These are phyloP conservation scores for Spicauda simplicius DNA, from an alignment of 2,888 invertebrate genomes.

Conservation along the genomic window DNA sequence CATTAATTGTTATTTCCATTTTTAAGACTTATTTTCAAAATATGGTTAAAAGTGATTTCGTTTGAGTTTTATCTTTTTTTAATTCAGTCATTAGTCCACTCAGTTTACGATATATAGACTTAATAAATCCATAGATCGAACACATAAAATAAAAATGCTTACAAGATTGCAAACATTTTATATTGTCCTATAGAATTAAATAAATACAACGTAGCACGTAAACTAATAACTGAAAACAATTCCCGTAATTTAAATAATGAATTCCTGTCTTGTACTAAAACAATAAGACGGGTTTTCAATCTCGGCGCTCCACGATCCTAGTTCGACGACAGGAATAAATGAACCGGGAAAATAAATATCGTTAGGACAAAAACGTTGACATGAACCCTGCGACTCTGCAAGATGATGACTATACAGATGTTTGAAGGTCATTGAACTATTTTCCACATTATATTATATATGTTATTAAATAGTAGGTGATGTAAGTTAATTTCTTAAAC, in stretches of 20 bases:
- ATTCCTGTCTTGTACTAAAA: not conserved
- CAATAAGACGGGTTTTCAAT: not conserved
- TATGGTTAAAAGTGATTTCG: too few relatives aligned
- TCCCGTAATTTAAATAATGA: not conserved
- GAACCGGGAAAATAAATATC: not conserved
- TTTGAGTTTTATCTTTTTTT: too few relatives aligned
- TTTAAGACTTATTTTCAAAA: too few relatives aligned
- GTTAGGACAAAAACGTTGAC: conserved; percentile 4
- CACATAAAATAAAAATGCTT: too few relatives aligned
- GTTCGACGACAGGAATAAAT: conserved; percentile 7
- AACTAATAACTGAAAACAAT: not conserved
- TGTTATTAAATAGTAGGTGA: too few relatives aligned
- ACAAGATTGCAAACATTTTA: too few relatives aligned
- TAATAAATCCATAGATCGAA: too few relatives aligned
- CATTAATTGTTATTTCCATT: too few relatives aligned
- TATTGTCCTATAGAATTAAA: not conserved
- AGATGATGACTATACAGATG: not conserved
- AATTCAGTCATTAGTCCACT: too few relatives aligned
- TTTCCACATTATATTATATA: not conserved
- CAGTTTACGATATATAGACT: too few relatives aligned
- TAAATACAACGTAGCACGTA: not conserved
- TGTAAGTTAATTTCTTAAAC: too few relatives aligned
- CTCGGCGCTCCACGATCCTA: not conserved
- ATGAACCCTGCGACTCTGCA: not conserved
- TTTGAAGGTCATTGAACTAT: not conserved